phyloP scores from a whole-genome alignment of 1,140 invertebrate species.

The Microplitis mediator region DNA sequence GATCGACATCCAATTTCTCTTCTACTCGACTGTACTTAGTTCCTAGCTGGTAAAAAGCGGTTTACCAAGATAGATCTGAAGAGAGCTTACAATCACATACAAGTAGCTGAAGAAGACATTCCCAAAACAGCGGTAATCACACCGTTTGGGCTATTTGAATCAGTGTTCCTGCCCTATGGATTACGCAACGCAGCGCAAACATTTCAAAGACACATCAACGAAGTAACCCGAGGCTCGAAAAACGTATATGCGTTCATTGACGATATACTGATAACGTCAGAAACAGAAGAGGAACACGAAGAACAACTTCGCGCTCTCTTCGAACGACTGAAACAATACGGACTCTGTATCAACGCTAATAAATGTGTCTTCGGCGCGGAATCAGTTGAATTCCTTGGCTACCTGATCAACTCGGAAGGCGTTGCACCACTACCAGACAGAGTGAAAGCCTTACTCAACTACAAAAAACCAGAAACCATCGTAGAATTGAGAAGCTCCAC shows the following conservation, averaged over 20 bases:
- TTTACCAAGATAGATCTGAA: conserved; percentile 57
- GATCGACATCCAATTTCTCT: conserved; percentile 48
- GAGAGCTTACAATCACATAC: conserved; percentile 56
- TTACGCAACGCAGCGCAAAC: conserved; percentile 57
- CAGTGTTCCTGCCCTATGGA: conserved; percentile 55
- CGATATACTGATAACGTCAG: conserved; percentile 36
- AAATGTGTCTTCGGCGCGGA: conserved; percentile 41
- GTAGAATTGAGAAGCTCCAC: conserved; percentile 4
- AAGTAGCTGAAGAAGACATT: conserved; percentile 33
- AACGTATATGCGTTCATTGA: conserved; percentile 38
- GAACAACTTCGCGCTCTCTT: conserved; percentile 31
- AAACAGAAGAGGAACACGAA: conserved; percentile 40
- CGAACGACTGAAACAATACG: conserved; percentile 37
- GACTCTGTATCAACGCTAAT: conserved; percentile 39
- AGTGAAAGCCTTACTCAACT: conserved; percentile 34
- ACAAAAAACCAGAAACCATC: conserved; percentile 18
- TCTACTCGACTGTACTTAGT: conserved; percentile 23
- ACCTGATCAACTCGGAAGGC: conserved; percentile 42
- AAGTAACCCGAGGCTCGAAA: conserved; percentile 36
- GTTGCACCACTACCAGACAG: conserved; percentile 35
- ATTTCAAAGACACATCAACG: conserved; percentile 57
- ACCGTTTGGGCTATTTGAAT: conserved; percentile 48
- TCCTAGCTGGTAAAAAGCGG: conserved; percentile 32
- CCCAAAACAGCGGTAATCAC: conserved; percentile 52
- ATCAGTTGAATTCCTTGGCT: conserved; percentile 32